Percentiles rank a stretch among this genome's conserved stretches.
Evolutionary conservation across 2,888 invertebrate genomes (phyloP).

Genomic region (Escarpia spicata): DNA sequence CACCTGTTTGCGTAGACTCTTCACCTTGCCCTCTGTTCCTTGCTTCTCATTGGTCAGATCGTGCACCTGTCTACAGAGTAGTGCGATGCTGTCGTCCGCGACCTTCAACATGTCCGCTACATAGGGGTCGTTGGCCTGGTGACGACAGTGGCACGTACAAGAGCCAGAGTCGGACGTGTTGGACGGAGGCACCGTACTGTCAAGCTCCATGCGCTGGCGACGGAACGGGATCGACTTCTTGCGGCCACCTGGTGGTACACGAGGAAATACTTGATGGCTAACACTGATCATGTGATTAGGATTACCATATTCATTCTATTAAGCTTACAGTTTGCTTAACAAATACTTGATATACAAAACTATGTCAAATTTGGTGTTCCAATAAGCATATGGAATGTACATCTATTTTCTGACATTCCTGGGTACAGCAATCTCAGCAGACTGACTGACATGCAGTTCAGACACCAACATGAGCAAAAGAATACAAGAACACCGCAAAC

Average conservation of each 20-base stretch:
- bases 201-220: slow-evolving; percentile 65
- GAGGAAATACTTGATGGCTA: background rate
- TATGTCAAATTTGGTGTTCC: too few relatives aligned
- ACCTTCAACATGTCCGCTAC: slow-evolving; percentile 61
- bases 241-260: slow-evolving; percentile 54
- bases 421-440: too few relatives aligned
- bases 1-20: slow-evolving; percentile 62
- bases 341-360: too few relatives aligned
- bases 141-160: slow-evolving; percentile 25
- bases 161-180: slow-evolving; percentile 35
- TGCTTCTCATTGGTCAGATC: slow-evolving; percentile 54
- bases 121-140: slow-evolving; percentile 56
- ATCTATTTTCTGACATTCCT: too few relatives aligned
- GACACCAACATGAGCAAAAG: too few relatives aligned
- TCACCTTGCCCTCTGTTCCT: slow-evolving; percentile 58
- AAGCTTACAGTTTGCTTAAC: too few relatives aligned
- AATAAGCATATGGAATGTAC: too few relatives aligned
- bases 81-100: slow-evolving; percentile 62
- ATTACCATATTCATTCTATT: too few relatives aligned
- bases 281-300: too few relatives aligned
- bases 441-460: too few relatives aligned
- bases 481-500: too few relatives aligned
- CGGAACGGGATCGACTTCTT: slow-evolving; percentile 65
- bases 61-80: slow-evolving; percentile 51
- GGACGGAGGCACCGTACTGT: slow-evolving; percentile 55